Conservation (phyloP, 2,888 invertebrate species). For the Troglohyphantes excavatus region DNA sequence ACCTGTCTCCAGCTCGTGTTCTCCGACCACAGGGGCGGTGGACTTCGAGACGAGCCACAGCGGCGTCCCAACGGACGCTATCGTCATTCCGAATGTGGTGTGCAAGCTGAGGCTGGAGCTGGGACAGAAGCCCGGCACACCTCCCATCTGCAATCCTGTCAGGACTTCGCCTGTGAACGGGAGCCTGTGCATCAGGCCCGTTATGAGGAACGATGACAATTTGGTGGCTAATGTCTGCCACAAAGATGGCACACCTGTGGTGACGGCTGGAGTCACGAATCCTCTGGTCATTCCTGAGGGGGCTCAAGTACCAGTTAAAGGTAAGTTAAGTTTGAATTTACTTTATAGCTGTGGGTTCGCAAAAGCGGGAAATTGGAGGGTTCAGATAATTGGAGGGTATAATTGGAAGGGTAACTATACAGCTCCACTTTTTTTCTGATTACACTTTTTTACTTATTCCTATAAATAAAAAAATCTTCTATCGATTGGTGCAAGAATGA, state of each 20-base stretch:
- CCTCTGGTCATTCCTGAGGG: constrained; percentile 41
- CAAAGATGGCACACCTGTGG: constrained; percentile 40
- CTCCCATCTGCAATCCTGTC: constrained; percentile 47
- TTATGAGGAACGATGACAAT: constrained; percentile 53
- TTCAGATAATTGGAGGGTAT: no score
- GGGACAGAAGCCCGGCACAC: constrained; percentile 50
- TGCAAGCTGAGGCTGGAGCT: constrained; percentile 72
- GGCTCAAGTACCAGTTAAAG: constrained; percentile 53
- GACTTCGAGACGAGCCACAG: constrained; percentile 38
- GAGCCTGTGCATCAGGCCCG: constrained; percentile 41
- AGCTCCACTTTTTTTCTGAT: no score
- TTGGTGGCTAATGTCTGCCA: constrained; percentile 51
- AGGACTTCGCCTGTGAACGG: constrained; percentile 55
- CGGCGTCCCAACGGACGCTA: constrained; percentile 20
- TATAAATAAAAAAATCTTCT: no score
- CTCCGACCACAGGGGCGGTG: constrained; percentile 33
- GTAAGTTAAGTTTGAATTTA: constrained; percentile 15
- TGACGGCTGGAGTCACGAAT: constrained; percentile 29
- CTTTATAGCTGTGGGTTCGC: no score
- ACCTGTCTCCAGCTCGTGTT: constrained; percentile 47
- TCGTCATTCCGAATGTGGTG: constrained; percentile 63
- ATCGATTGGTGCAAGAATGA: no score
- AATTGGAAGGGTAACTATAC: no score
- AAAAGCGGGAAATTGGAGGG: no score
- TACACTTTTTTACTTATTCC: no score